A percentile compares a stretch with the other conserved stretches of the same genome.
Conservation (phyloP, 2,113 vertebrate species). For the Myiagra hebetior region DNA sequence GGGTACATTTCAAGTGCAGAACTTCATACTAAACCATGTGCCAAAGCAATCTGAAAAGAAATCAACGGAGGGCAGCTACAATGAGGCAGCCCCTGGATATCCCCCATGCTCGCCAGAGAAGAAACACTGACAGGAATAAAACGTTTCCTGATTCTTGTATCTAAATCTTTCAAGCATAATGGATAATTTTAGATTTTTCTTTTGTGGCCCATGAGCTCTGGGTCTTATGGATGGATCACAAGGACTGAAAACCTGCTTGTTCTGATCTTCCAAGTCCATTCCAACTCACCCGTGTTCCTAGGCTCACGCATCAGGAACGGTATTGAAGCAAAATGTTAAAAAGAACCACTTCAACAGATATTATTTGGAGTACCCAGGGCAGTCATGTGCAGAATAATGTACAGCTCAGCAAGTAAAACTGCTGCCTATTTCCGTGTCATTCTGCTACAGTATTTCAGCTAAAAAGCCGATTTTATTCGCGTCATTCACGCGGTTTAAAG, state of each 20-base stretch:
- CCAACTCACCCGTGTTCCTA: not conserved
- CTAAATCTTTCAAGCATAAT: not conserved
- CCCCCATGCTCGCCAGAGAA: not conserved
- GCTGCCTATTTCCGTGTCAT: not conserved
- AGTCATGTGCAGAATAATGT: accelerated
- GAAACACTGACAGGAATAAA: not conserved
- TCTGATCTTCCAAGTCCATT: not conserved
- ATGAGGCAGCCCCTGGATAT: not conserved
- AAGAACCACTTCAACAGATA: not conserved
- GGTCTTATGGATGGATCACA: not conserved
- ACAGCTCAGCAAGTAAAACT: not conserved
- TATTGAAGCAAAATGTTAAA: not conserved
- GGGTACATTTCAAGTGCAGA: not conserved
- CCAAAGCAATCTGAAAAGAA: not conserved
- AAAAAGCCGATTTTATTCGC: not conserved
- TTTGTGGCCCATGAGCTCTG: not conserved
- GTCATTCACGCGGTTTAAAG: not conserved
- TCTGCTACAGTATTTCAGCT: not conserved
- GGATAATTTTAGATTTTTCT: too few species aligned
- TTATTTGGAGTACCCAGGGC: not conserved
- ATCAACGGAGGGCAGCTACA: not conserved
- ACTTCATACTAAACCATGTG: not conserved
- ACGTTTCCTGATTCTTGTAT: not conserved
- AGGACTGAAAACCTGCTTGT: not conserved
- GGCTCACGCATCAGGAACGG: not conserved